Conservation (phyloP, 2,888 invertebrate species). For the Epistrophella euchroma region DNA sequence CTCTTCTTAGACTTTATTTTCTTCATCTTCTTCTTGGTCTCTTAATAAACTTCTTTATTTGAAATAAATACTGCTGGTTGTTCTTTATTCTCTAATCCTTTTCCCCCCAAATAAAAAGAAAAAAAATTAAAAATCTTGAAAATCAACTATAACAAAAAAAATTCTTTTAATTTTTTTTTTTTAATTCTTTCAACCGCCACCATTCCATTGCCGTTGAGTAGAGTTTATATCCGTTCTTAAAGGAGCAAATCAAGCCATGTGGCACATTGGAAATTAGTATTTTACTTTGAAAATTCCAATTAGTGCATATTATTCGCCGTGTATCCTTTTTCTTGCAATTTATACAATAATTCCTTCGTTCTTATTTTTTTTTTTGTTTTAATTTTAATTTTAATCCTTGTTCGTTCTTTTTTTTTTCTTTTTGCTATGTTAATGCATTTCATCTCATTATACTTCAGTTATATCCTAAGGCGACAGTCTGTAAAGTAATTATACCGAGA, state of each 20-base stretch:
- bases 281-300: constrained; percentile 65
- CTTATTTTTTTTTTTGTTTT: constrained; percentile 8
- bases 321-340: constrained; percentile 55
- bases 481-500: constrained; percentile 69
- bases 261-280: constrained; percentile 59
- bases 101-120: neutral
- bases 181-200: neutral
- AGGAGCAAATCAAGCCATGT: constrained; percentile 51
- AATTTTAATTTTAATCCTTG: constrained; percentile 15
- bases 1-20: constrained; percentile 11
- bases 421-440: constrained; percentile 61
- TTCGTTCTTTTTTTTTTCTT: neutral
- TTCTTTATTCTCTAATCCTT: constrained; percentile 13
- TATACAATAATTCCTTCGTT: constrained; percentile 7
- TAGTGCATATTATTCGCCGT: constrained; percentile 71
- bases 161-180: neutral
- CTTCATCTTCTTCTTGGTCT: constrained; percentile 7
- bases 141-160: neutral
- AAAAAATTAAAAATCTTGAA: constrained; percentile 15
- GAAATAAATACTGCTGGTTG: constrained; percentile 15
- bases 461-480: constrained; percentile 71
- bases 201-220: neutral
- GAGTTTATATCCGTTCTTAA: constrained; percentile 30
- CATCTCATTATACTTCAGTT: constrained; percentile 69
- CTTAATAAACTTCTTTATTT: constrained; percentile 32